A percentile compares a stretch with the other conserved stretches of the same genome.
These are phyloP conservation scores for Tenthredo distinguenda DNA, from an alignment of 2,888 invertebrate species.

Conservation along the genomic window DNA sequence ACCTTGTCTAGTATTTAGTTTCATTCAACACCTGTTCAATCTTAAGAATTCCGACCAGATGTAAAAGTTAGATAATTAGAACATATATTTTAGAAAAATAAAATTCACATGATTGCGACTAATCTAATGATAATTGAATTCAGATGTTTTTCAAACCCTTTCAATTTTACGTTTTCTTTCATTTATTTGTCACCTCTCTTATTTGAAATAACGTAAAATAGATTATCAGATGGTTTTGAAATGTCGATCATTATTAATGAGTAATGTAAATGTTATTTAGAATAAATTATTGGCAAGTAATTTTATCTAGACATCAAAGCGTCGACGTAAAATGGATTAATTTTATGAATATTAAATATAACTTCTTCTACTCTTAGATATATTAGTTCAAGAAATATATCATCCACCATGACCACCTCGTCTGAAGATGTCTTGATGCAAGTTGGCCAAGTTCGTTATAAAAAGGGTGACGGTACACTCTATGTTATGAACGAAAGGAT, in stretches of 20 bases:
- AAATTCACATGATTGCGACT: not conserved
- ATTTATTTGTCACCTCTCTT: not conserved
- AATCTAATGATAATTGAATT: not conserved
- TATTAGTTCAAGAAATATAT: conserved; percentile 62
- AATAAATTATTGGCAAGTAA: not conserved
- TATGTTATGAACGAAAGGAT: conserved; percentile 97
- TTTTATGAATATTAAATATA: not conserved
- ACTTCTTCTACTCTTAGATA: conserved; percentile 60
- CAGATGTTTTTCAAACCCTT: not conserved
- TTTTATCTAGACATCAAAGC: not conserved
- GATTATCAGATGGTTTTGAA: too few species aligned
- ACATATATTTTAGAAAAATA: too few species aligned
- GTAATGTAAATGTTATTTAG: not conserved
- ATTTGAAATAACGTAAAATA: not conserved
- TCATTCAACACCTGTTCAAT: not conserved
- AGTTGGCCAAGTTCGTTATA: conserved; percentile 94
- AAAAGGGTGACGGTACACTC: conserved; percentile 97
- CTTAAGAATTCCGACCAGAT: not conserved
- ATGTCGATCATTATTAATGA: not conserved
- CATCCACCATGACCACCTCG: conserved; percentile 87
- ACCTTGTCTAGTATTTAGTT: not conserved
- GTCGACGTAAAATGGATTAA: not conserved
- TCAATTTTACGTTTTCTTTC: not conserved
- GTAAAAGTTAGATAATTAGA: not conserved
- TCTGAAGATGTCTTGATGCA: conserved; percentile 97